Conservation (phyloP, 2,888 invertebrate genomes). For the Rhabditoides inermis region DNA sequence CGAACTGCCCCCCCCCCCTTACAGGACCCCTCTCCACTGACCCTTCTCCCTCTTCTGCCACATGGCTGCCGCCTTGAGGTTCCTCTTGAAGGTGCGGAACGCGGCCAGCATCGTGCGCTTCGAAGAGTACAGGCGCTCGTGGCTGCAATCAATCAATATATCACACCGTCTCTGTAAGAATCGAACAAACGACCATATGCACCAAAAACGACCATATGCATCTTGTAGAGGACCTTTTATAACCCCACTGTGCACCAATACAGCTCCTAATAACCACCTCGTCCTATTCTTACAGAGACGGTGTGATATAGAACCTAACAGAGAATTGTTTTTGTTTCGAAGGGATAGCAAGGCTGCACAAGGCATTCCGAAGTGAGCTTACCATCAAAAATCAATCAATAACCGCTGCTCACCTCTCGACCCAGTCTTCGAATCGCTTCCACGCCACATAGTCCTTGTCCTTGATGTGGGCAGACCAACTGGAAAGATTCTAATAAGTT, state of each 20-base stretch:
- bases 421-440: constrained; percentile 42
- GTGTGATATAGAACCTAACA: background rate
- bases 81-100: constrained; percentile 44
- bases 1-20: background rate
- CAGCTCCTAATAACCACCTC: constrained; percentile 10
- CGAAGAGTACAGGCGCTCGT: constrained; percentile 32
- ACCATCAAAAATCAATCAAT: background rate
- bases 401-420: constrained; percentile 24
- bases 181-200: background rate
- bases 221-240: too few species aligned
- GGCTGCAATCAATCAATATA: constrained; percentile 19
- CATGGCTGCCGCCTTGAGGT: constrained; percentile 31
- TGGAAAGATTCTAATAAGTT: background rate
- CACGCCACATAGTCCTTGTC: constrained; percentile 40
- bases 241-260: too few species aligned
- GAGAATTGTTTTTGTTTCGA: background rate
- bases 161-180: background rate
- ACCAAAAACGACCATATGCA: too few species aligned
- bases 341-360: background rate
- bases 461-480: constrained; percentile 26
- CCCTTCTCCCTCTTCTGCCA: constrained; percentile 40
- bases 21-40: background rate
- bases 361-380: background rate
- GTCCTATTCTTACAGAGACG: background rate
- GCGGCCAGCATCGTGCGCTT: constrained; percentile 39